These are phyloP conservation scores for Spea bombifrons DNA, from an alignment of 2,113 vertebrate species.

Conservation along the genomic window DNA sequence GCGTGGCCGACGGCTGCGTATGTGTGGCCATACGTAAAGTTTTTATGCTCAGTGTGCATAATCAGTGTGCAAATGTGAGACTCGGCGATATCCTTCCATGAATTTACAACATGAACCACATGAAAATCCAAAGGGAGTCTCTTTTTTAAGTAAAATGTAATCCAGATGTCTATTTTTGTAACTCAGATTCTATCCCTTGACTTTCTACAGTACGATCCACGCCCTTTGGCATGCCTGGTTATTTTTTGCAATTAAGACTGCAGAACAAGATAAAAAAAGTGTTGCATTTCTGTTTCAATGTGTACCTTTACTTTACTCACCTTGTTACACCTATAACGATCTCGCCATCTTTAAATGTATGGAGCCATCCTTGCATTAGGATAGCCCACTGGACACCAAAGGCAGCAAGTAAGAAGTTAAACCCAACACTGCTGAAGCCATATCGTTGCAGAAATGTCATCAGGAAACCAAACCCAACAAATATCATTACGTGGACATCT, in stretches of 20 bases:
- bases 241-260: background rate
- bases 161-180: too few relatives aligned
- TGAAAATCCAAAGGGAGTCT: too few relatives aligned
- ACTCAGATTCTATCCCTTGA: too few relatives aligned
- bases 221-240: too few relatives aligned
- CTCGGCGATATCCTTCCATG: too few relatives aligned
- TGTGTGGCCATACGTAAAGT: too few relatives aligned
- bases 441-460: slow-evolving; percentile 96
- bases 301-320: slow-evolving; percentile 61
- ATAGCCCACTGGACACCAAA: slow-evolving; percentile 96
- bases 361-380: slow-evolving; percentile 96
- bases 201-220: too few relatives aligned
- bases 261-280: background rate
- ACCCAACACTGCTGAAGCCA: slow-evolving; percentile 84
- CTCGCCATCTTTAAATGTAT: slow-evolving; percentile 68
- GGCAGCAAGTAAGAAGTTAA: slow-evolving; percentile 91
- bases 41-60: too few relatives aligned
- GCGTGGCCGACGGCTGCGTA: too few relatives aligned
- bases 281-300: background rate
- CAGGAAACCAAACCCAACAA: slow-evolving; percentile 95
- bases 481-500: slow-evolving; percentile 97
- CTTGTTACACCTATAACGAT: slow-evolving; percentile 81
- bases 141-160: too few relatives aligned
- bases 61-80: too few relatives aligned
- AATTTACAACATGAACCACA: too few relatives aligned